Evolutionary conservation across 2,113 vertebrate genomes (phyloP), one percentile per base, ranked within the genome.

Genomic region (Cheilinus undulatus): DNA sequence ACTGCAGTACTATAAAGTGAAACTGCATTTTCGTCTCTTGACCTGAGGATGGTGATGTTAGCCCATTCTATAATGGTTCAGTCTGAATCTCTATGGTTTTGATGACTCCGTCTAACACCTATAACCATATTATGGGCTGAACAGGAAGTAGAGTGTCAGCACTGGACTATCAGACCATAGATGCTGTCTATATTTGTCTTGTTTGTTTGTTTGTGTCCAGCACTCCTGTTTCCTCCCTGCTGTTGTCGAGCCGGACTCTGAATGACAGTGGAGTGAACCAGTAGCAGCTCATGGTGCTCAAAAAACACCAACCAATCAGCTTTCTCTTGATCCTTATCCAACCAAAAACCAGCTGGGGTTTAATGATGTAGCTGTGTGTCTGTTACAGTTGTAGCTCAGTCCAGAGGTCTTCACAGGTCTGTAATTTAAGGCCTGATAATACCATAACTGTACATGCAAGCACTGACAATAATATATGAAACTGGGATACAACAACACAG

Each of bases 161-260:
- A 57, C 73, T 60, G 73, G 61, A 53, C 48, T 54, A 15, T 46
- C 13, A 24, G 24, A 22, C 13, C 65, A 5, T 14, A 14, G 51
- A 58, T 54, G 34, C 49, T 68, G 65, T 59, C 49, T 12, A 3
- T 36, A 20, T 52, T 23, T 49, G 43, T 23, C 42, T 22, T 45
- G 46, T 66, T 32, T 63, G 45, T 63, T n/a, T 38, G 48, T n/a
- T n/a, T n/a, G 53, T 49, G 42, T 64, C n/a, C 32, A 61, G 51
- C 38, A 3, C 22, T 69, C 6, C 19, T 27, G 46, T 65, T 80
- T 82, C 57, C 83, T 68, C 57, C 78, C 65, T 60, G 24, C 62
- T 62, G n/a, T 40, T 4, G n/a, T 69, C 2, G 59, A 89, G 78
- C 83, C 22, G 80, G 83, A 73, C 67, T 87, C 75, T 59, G 28